Conservation (phyloP, 1,140 invertebrate genomes). For the Propsilocerus akamusi region DNA sequence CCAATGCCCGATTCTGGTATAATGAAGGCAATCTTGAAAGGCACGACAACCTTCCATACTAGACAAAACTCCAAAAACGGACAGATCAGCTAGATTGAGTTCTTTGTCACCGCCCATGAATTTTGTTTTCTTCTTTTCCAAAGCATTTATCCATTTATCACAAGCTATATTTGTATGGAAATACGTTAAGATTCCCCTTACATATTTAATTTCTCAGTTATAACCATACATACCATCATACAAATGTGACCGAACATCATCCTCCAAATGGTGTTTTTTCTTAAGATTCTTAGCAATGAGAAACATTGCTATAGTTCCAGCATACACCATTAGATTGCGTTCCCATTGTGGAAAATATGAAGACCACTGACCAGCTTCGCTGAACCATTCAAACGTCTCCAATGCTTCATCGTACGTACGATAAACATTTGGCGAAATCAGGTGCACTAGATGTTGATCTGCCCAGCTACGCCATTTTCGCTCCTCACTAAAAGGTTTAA, state of each 20-base stretch:
- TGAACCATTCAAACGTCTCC: slow-evolving; percentile 84
- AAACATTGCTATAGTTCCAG: slow-evolving; percentile 89
- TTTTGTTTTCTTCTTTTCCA: slow-evolving; percentile 45
- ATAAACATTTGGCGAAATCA: slow-evolving; percentile 94
- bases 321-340: slow-evolving; percentile 72
- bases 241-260: slow-evolving; percentile 75
- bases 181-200: too few relatives aligned
- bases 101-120: slow-evolving; percentile 64
- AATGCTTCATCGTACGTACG: slow-evolving; percentile 65
- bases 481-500: slow-evolving; percentile 50
- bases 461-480: slow-evolving; percentile 90
- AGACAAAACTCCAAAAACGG: slow-evolving; percentile 81
- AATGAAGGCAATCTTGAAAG: slow-evolving; percentile 61
- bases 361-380: slow-evolving; percentile 79
- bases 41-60: slow-evolving; percentile 91
- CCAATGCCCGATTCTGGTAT: slow-evolving; percentile 49
- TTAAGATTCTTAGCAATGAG: slow-evolving; percentile 77
- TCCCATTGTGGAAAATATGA: slow-evolving; percentile 75
- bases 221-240: too few relatives aligned
- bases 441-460: slow-evolving; percentile 78
- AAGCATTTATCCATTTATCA: slow-evolving; percentile 52
- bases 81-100: slow-evolving; percentile 85
- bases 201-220: too few relatives aligned
- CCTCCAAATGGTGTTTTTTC: slow-evolving; percentile 65
- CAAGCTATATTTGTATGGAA: too few relatives aligned